Evolutionary conservation across 1,140 invertebrate genomes (phyloP).

Genomic region (Drosophila ficusphila): DNA sequence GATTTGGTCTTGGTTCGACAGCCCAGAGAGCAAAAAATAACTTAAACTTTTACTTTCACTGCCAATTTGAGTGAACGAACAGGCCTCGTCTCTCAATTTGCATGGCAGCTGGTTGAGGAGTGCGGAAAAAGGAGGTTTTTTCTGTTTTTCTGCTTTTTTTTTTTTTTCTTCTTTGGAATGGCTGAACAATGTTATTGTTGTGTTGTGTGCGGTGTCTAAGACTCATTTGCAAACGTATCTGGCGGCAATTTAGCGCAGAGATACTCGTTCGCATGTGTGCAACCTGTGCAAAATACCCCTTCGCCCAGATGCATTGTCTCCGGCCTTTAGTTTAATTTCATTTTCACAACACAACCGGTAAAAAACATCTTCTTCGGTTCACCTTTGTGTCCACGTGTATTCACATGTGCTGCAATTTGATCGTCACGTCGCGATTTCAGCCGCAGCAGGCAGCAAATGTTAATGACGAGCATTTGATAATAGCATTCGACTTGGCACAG

Average conservation of each 20-base stretch:
- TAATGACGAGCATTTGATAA: constrained; percentile 81
- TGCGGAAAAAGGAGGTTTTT: not conserved
- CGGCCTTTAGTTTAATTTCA: constrained; percentile 71
- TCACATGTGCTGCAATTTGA: constrained; percentile 77
- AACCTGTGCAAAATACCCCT: not conserved
- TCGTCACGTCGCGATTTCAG: constrained; percentile 65
- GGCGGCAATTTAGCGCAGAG: constrained; percentile 68
- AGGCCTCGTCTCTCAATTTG: constrained; percentile 64
- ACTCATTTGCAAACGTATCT: constrained; percentile 77
- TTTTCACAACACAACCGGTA: constrained; percentile 65
- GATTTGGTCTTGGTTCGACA: constrained; percentile 56
- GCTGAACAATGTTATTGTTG: constrained; percentile 56
- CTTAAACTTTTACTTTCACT: constrained; percentile 80
- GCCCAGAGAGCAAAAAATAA: constrained; percentile 59
- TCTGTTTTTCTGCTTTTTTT: no score
- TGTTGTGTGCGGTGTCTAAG: constrained; percentile 59
- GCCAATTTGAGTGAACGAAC: constrained; percentile 66
- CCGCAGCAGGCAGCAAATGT: constrained; percentile 59
- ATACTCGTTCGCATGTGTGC: constrained; percentile 31
- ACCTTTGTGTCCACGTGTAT: constrained; percentile 56
- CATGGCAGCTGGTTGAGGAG: constrained; percentile 30
- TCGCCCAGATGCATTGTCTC: constrained; percentile 54
- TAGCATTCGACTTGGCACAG: constrained; percentile 9
- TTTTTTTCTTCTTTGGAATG: constrained; percentile 23
- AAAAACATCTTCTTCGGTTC: constrained; percentile 11